A percentile compares a stretch with the other conserved stretches of the same genome.
These are phyloP conservation scores for Drosophila kepulauana DNA, from an alignment of 1,140 invertebrate species.

Conservation along the genomic window DNA sequence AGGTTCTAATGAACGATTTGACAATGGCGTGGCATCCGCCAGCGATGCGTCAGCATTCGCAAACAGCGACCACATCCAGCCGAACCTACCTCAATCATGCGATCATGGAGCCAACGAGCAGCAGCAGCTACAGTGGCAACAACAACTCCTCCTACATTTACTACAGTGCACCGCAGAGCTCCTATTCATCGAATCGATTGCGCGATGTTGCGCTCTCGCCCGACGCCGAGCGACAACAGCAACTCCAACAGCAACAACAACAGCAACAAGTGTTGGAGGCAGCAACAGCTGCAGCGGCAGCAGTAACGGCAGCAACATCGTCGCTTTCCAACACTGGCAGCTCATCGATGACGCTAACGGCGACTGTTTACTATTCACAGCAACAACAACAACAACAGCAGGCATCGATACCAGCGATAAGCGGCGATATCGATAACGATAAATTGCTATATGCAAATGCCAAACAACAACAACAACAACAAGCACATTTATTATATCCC, in stretches of 20 bases:
- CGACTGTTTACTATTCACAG: conserved; percentile 66
- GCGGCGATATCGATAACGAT: conserved; percentile 37
- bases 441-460: conserved; percentile 47
- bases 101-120: background rate
- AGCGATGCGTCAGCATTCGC: background rate
- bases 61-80: background rate
- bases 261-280: conserved; percentile 14
- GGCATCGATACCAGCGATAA: conserved; percentile 29
- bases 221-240: conserved; percentile 27
- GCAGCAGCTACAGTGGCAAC: conserved; percentile 13
- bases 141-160: conserved; percentile 52
- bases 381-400: conserved; percentile 2
- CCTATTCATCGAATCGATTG: conserved; percentile 73
- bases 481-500: conserved; percentile 60
- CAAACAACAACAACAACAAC: conserved; percentile 39
- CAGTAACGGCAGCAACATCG: conserved; percentile 27
- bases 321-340: conserved; percentile 8
- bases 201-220: conserved; percentile 45
- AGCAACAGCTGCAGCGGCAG: conserved; percentile 13
- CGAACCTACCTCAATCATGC: conserved; percentile 19
- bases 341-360: conserved; percentile 65
- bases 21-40: conserved; percentile 33
- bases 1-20: conserved; percentile 64
- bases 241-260: conserved; percentile 24
- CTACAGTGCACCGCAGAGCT: conserved; percentile 70